These are phyloP conservation scores for Notechis scutatus DNA, from an alignment of 2,113 vertebrate species.

Conservation along the genomic window DNA sequence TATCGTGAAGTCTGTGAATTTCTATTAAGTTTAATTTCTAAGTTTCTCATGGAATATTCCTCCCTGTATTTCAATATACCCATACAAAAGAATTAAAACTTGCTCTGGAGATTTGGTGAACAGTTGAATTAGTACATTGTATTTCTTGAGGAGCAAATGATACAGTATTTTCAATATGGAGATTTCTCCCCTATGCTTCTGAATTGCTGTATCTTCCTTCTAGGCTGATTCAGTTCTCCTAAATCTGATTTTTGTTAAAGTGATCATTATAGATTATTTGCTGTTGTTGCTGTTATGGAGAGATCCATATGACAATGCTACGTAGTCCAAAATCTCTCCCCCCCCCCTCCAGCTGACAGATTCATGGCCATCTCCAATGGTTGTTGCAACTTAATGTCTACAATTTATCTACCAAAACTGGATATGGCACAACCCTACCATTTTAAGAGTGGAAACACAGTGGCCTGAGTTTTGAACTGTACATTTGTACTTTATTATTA, in stretches of 20 bases:
- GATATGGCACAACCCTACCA: not conserved
- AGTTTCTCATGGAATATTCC: not conserved
- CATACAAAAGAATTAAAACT: not conserved
- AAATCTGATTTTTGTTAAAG: not conserved
- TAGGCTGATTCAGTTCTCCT: not conserved
- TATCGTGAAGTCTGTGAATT: not conserved
- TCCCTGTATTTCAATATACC: not conserved
- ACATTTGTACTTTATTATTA: not conserved
- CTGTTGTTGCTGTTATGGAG: not conserved
- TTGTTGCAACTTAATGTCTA: not conserved
- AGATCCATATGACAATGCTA: not conserved
- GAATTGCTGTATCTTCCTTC: not conserved
- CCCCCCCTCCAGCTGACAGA: not conserved
- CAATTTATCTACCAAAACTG: not conserved
- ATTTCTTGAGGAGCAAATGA: not conserved
- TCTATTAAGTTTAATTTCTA: not conserved
- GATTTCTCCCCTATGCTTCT: not conserved
- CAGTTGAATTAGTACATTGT: not conserved
- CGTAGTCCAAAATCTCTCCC: not conserved
- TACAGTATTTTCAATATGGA: not conserved
- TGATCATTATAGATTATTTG: not conserved
- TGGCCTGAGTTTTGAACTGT: not conserved
- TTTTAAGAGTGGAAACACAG: not conserved
- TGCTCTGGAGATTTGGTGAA: not conserved
- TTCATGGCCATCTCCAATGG: not conserved